These are phyloP conservation scores for Lasioglossum pauxillum DNA, from an alignment of 2,888 invertebrate genomes.

Conservation along the genomic window DNA sequence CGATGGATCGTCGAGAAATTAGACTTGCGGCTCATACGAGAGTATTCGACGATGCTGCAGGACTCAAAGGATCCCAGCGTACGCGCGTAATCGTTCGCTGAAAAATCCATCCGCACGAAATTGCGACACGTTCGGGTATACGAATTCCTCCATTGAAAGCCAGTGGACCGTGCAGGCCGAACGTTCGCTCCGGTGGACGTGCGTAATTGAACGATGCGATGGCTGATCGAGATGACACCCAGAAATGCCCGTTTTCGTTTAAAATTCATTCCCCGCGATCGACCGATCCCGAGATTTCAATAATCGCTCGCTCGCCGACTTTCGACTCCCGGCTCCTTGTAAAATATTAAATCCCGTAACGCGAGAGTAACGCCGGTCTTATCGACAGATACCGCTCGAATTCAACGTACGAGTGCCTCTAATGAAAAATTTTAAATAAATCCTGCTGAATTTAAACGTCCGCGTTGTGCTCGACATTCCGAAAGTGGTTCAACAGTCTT, in stretches of 20 bases:
- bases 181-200: conserved; percentile 49
- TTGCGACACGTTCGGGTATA: conserved; percentile 29
- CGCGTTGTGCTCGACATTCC: neutral
- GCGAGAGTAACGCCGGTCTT: neutral
- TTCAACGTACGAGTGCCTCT: neutral
- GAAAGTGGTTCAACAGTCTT: neutral
- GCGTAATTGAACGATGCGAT: conserved; percentile 57
- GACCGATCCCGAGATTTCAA: conserved; percentile 42
- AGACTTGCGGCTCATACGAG: neutral
- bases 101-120: conserved; percentile 39
- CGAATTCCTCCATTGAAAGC: conserved; percentile 37
- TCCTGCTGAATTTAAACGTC: neutral
- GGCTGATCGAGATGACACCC: conserved; percentile 46
- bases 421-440: neutral
- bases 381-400: neutral
- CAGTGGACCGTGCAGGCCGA: conserved; percentile 42
- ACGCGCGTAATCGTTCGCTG: conserved; percentile 1
- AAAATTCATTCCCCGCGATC: conserved; percentile 47
- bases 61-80: neutral
- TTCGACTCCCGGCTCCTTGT: neutral
- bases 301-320: conserved; percentile 32
- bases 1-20: neutral
- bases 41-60: neutral
- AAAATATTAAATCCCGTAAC: conserved; percentile 18
- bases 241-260: conserved; percentile 44